phyloP scores from a whole-genome alignment of 2,797 vertebrate genomes.

The Lutjanus argentimaculatus region DNA sequence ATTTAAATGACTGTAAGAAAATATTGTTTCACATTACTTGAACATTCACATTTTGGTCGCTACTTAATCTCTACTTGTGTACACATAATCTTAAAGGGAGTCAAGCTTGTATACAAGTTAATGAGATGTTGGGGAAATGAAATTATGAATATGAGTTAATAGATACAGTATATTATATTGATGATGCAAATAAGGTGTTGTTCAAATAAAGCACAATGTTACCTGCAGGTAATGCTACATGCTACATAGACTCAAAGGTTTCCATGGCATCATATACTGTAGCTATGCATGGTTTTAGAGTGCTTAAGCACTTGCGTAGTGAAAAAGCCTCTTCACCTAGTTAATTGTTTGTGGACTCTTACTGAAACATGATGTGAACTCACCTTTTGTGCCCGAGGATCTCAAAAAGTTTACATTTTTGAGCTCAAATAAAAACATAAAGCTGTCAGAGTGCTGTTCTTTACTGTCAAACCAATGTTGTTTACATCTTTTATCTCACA shows the following conservation, averaged over 20 bases:
- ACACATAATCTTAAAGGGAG: conserved; percentile 45
- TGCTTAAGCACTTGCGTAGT: conserved; percentile 57
- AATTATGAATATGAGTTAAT: conserved; percentile 33
- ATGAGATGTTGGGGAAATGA: conserved; percentile 22
- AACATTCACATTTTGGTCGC: conserved; percentile 54
- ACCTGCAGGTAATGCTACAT: conserved; percentile 51
- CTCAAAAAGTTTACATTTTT: conserved; percentile 66
- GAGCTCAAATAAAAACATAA: conserved; percentile 77
- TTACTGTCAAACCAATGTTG: conserved; percentile 32
- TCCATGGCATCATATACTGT: conserved; percentile 60
- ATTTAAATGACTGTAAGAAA: conserved; percentile 41
- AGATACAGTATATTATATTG: conserved; percentile 29
- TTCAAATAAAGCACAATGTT: conserved; percentile 73
- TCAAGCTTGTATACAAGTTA: conserved; percentile 42
- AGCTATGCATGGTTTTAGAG: conserved; percentile 80
- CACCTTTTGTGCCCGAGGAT: conserved; percentile 82
- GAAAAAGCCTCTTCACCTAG: conserved; percentile 66
- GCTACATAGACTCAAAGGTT: conserved; percentile 41
- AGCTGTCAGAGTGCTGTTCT: conserved; percentile 32
- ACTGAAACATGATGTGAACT: conserved; percentile 75
- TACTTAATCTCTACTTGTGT: conserved; percentile 52
- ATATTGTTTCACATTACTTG: conserved; percentile 62
- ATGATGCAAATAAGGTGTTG: conserved; percentile 55
- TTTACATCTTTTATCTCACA: conserved; percentile 1
- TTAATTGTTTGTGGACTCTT: conserved; percentile 59